Evolutionary conservation across 2,797 vertebrate species (phyloP).

Genomic region (Telmatherina bonti): DNA sequence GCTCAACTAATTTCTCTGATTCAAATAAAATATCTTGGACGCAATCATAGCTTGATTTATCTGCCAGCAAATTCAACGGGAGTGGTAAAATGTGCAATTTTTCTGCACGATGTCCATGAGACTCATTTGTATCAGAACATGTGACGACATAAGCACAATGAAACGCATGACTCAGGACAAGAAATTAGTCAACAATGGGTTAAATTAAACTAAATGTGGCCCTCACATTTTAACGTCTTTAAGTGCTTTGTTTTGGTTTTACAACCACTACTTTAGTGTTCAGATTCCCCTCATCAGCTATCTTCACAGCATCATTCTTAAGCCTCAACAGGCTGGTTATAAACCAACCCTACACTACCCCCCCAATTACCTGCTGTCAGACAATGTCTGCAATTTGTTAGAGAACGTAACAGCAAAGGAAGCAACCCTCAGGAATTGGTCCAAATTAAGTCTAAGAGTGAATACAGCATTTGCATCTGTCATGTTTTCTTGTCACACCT

Average conservation of each 20-base stretch:
- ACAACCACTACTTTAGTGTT: neutral
- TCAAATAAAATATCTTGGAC: neutral
- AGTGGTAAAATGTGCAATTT: neutral
- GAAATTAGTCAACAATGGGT: neutral
- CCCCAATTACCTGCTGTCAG: neutral
- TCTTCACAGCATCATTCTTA: neutral
- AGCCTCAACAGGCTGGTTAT: neutral
- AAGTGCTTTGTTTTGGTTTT: neutral
- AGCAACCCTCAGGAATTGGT: neutral
- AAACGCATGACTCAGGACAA: neutral
- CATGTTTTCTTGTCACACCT: neutral
- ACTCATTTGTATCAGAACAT: neutral
- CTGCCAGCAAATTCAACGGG: neutral
- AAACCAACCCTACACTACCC: rapidly evolving
- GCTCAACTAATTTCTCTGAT: neutral
- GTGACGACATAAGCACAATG: neutral
- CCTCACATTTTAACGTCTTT: neutral
- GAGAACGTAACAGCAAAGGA: slow-evolving; percentile 11
- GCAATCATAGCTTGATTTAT: neutral
- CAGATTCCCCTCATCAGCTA: neutral
- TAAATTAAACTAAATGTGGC: neutral
- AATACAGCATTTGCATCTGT: neutral
- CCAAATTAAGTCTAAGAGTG: neutral
- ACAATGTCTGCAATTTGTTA: neutral
- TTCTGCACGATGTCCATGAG: neutral